Conservation (phyloP, 2,797 vertebrate species). For the Pteronotus mesoamericanus region DNA sequence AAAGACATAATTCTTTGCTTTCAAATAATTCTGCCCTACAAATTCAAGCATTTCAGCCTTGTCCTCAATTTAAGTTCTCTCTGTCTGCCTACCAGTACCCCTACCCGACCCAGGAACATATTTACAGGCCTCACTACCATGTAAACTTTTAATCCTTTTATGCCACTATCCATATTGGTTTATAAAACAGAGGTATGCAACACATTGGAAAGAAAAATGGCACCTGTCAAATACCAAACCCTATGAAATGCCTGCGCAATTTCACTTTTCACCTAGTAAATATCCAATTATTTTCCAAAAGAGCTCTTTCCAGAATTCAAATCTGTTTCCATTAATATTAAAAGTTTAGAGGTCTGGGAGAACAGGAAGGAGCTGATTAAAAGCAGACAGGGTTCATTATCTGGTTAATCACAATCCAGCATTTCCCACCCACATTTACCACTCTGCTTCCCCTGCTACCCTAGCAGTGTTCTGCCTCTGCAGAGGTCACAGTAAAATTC, state of each 20-base stretch:
- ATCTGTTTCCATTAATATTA: constrained; percentile 86
- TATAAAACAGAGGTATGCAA: constrained; percentile 82
- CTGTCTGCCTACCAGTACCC: constrained; percentile 58
- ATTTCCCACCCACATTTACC: constrained; percentile 69
- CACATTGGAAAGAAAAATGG: constrained; percentile 84
- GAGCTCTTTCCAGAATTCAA: constrained; percentile 82
- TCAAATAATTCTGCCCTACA: constrained; percentile 34
- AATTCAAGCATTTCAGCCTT: constrained; percentile 27
- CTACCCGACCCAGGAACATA: background rate
- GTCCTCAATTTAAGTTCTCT: constrained; percentile 23
- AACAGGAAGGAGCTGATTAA: constrained; percentile 86
- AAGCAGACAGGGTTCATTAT: constrained; percentile 85
- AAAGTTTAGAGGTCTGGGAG: constrained; percentile 80
- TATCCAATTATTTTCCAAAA: constrained; percentile 83
- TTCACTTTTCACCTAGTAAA: constrained; percentile 88
- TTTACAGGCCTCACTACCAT: constrained; percentile 53
- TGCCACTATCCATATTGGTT: constrained; percentile 79
- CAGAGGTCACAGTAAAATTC: constrained; percentile 78
- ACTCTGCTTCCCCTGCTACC: background rate
- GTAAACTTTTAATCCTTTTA: constrained; percentile 73
- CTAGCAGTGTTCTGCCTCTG: constrained; percentile 59
- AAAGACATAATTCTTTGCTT: constrained; percentile 23
- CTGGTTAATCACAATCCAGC: constrained; percentile 82
- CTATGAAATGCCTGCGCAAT: constrained; percentile 82
- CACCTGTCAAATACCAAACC: constrained; percentile 84